Evolutionary conservation across 2,113 vertebrate species (phyloP), one percentile per base, ranked within the genome.

Genomic region (Tichodroma muraria): DNA sequence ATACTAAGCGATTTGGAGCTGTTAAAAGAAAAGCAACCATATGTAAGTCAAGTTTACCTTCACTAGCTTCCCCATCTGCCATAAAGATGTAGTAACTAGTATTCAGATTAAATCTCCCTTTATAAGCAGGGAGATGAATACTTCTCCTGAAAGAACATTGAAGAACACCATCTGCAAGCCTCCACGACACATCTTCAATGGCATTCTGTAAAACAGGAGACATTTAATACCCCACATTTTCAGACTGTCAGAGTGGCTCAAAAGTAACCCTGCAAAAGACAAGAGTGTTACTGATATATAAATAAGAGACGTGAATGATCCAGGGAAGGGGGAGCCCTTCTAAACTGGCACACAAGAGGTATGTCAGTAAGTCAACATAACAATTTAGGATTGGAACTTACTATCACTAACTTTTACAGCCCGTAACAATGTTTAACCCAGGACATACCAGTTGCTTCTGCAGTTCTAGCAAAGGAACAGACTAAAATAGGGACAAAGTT

Each of bases 91-190:
- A 99, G 93, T 98, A 98, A 85, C 90, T 98, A 31, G 80, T 89
- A 88, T 98, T 96, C 84, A 99, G 94, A 93, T 96, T 93, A 94
- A 98, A 98, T 71, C 98, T 98, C 50, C 83, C 76, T 91, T 96
- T 88, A 37, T 77, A 92, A 70, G 81, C 80, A 60, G 97, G 96
- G 77, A 98, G 93, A 64, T 2, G 37, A 88, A 98, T 94, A 73
- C 95, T 94, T 89, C 99, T 98, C 78, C 97, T 96, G 94, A 99
- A 99, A 80, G 98, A 98, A 85, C 99, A 99, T 4, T 99, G 98
- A 78, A 99, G 97, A 76, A 98, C 18, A 16, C 98, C 98, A 57
- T 98, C 98, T 2, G 44, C 95, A 72, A 98, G 38, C 56, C 98
- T 98, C 98, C 98, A 99, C 0, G 97, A 97, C 50, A 91, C 88